phyloP scores from a whole-genome alignment of 1,140 invertebrate species.

The Bombus fervidus region DNA sequence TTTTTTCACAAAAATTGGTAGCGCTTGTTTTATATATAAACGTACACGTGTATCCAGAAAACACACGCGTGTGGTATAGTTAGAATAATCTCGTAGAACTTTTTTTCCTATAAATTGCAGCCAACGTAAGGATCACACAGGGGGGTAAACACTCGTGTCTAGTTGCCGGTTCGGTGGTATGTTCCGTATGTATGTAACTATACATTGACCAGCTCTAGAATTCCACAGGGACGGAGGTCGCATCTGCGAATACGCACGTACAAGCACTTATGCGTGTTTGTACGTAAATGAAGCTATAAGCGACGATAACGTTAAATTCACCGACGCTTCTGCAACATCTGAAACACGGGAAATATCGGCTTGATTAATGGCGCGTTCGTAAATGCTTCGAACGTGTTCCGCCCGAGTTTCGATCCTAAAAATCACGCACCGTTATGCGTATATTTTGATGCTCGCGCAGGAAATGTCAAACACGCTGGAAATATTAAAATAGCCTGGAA shows the following conservation, averaged over 20 bases:
- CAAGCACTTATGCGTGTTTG: slow-evolving; percentile 58
- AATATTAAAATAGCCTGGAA: neutral
- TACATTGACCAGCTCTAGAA: slow-evolving; percentile 42
- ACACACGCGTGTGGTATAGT: too few relatives aligned
- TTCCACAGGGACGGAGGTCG: slow-evolving; percentile 33
- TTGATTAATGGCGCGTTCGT: slow-evolving; percentile 16
- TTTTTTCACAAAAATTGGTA: too few relatives aligned
- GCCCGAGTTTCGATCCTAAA: neutral
- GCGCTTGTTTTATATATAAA: too few relatives aligned
- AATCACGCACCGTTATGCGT: neutral
- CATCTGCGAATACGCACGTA: slow-evolving; percentile 57
- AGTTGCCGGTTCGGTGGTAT: slow-evolving; percentile 35
- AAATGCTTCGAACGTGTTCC: neutral
- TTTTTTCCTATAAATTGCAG: slow-evolving; percentile 27
- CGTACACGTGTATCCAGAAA: neutral
- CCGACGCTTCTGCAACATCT: slow-evolving; percentile 33
- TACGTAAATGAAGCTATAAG: slow-evolving; percentile 54
- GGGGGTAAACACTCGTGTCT: slow-evolving; percentile 22
- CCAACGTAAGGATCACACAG: slow-evolving; percentile 22
- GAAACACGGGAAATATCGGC: slow-evolving; percentile 43
- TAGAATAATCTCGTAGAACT: neutral
- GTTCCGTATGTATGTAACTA: neutral
- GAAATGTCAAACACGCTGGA: neutral
- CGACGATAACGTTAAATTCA: slow-evolving; percentile 52
- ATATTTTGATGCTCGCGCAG: too few relatives aligned